Base-by-base conservation (phyloP, 1,140 invertebrate genomes). In the Papilio dardanus region DNA sequence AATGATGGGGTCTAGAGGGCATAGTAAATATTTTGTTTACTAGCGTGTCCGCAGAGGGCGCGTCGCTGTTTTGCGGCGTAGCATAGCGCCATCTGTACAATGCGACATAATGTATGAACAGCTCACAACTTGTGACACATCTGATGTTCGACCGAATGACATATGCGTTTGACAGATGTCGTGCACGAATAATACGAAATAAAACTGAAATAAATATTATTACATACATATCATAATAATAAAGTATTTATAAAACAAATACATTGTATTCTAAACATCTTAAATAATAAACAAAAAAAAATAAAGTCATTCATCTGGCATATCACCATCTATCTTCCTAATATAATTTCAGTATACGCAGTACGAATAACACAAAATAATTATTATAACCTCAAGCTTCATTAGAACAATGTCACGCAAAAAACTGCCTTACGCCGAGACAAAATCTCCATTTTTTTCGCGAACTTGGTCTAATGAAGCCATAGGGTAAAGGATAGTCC, bases 1-100 rank as follows among this genome's bases (percentile, higher is more conserved):
- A 31, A 42, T 16, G 42, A 71, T 50, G 69, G 69, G 69, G 16
- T 30, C 69, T 71, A 71, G 28, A 21, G 69, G 69, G 14, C 69
- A 35, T 71, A 71, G 69, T 68, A 71, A 71, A 50, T 71, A 35
- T 79, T 69, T 75, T 81, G 79, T 76, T 79, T 82, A 80, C 78
- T 80, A 68, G 75, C 69, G 74, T 28, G 71, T 71, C 75, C 75
- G 78, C 33, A 31, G 80, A 54, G 69, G 71, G 28, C 74, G 80
- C 21, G 28, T 19, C 42, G 69, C 3, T 2, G 69, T 71, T 71
- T 71, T 71, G 69, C 69, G 33, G 16, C 69, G 69, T 33, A 54
- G 21, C 24, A 42, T 54, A 16, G 24, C 69, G 69, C 69, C 69
- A 71, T 71, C 69, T 71, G 69, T 42, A 33, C 46, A 71, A 71